phyloP scores from a whole-genome alignment of 2,888 invertebrate species.

The Strigamia crassipes region DNA sequence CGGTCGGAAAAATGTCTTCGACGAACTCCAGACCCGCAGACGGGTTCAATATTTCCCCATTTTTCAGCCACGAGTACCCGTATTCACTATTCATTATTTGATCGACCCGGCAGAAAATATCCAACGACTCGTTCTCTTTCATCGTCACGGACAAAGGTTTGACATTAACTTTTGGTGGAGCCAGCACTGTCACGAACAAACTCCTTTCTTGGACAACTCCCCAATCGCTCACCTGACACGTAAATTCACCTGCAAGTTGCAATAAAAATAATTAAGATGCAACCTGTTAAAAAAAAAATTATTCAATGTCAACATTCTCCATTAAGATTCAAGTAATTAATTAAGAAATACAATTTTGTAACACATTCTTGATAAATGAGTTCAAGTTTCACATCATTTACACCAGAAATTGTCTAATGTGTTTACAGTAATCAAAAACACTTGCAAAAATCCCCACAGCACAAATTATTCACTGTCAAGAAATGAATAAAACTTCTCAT shows the following conservation, averaged over 20 bases:
- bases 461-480: no score
- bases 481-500: no score
- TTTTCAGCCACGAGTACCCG: constrained; percentile 53
- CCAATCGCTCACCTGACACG: constrained; percentile 48
- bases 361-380: no score
- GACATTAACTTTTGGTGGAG: constrained; percentile 43
- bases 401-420: no score
- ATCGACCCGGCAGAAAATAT: background rate
- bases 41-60: constrained; percentile 51
- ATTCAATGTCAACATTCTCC: no score
- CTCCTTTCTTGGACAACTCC: constrained; percentile 43
- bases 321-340: no score
- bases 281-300: no score
- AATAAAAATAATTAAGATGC: background rate
- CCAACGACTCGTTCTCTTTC: background rate
- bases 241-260: constrained; percentile 43
- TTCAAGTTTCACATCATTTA: no score
- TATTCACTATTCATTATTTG: constrained; percentile 6
- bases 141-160: constrained; percentile 44
- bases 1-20: constrained; percentile 52
- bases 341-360: no score
- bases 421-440: no score
- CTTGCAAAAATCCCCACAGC: no score
- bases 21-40: constrained; percentile 50
- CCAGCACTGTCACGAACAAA: background rate